phyloP scores from a whole-genome alignment of 2,888 invertebrate species.

The Cataglyphis rosenhaueri region DNA sequence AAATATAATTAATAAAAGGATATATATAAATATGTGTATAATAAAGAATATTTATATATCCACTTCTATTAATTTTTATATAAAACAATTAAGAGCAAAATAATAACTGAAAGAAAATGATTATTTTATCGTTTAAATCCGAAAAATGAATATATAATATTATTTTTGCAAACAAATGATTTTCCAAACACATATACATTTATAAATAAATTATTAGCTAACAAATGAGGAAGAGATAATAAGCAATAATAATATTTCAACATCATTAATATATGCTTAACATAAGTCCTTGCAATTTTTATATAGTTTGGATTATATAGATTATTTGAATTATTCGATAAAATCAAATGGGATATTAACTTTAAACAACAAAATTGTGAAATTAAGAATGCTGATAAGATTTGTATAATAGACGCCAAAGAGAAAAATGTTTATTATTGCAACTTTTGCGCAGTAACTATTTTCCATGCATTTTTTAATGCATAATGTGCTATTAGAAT shows the following conservation, averaged over 20 bases:
- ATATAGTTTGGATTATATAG: background rate
- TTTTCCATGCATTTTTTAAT: constrained; percentile 34
- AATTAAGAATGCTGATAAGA: constrained; percentile 17
- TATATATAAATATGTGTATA: background rate
- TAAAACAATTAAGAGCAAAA: too few species aligned
- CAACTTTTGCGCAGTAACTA: background rate
- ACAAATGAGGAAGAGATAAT: background rate
- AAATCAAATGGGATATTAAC: background rate
- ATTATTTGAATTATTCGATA: background rate
- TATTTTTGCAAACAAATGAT: background rate
- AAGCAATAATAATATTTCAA: constrained; percentile 1
- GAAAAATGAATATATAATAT: background rate
- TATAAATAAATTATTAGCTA: background rate
- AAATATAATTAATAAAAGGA: background rate
- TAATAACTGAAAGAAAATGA: too few species aligned
- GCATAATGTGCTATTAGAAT: constrained; percentile 20
- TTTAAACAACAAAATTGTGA: background rate
- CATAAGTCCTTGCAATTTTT: background rate
- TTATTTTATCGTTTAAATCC: too few species aligned
- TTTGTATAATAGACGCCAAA: background rate
- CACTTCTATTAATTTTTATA: too few species aligned
- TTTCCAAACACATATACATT: background rate
- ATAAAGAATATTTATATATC: background rate
- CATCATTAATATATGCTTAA: background rate
- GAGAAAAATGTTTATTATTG: background rate